Conservation (phyloP, 2,113 vertebrate species). For the Sinosuthora webbiana region DNA sequence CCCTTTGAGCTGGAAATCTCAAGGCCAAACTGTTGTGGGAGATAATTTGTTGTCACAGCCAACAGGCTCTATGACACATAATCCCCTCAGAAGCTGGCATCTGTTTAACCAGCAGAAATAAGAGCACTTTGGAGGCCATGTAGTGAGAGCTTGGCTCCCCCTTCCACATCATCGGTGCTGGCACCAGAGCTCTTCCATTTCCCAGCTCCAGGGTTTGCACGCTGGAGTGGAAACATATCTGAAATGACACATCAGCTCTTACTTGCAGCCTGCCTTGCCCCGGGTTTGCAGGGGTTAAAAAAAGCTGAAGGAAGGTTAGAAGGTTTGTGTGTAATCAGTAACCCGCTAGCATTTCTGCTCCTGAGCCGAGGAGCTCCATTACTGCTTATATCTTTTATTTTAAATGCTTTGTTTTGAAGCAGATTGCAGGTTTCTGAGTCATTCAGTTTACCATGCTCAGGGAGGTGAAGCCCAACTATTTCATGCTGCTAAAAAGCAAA, state of each 20-base stretch:
- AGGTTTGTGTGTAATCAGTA: not conserved
- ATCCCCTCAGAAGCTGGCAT: constrained; percentile 13
- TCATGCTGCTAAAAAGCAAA: not conserved
- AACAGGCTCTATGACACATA: not conserved
- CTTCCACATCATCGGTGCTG: fast-evolving
- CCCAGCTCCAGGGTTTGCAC: not conserved
- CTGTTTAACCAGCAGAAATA: constrained; percentile 31
- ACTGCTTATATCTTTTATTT: not conserved
- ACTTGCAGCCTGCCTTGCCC: not conserved
- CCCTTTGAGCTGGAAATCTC: not conserved
- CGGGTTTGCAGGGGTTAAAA: constrained; percentile 12
- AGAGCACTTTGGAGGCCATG: not conserved
- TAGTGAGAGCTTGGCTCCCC: not conserved
- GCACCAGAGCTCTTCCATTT: not conserved
- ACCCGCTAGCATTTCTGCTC: not conserved
- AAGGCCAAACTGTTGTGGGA: not conserved
- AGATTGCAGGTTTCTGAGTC: constrained; percentile 44
- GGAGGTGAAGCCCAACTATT: not conserved
- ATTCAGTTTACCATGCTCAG: not conserved
- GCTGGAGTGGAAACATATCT: not conserved
- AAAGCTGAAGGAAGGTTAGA: not conserved
- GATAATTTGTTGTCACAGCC: not conserved
- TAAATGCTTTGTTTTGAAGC: constrained; percentile 29
- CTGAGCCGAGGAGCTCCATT: not conserved
- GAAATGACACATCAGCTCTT: not conserved